Base-by-base conservation (phyloP, 2,888 invertebrate species). In the Syritta pipiens region DNA sequence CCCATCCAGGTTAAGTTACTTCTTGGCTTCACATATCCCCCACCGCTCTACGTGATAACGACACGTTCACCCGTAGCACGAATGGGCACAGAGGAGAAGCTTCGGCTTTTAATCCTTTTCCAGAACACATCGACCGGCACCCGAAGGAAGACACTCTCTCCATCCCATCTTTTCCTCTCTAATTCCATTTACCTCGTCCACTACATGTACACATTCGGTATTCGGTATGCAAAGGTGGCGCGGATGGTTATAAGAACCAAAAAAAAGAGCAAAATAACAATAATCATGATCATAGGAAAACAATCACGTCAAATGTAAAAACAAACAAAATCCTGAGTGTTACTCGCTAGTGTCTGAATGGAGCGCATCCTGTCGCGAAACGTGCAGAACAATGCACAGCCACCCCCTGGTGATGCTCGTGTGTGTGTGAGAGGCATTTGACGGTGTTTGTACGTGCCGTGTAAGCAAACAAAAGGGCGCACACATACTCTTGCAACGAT, bases 231-330 rank as follows among this genome's bases (percentile, higher is more conserved):
- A 3, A 10, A 9, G 9, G 32, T 9, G 32, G 32, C 9, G 32
- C 1, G 5, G 4, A 17, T 37, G n/a, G n/a, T n/a, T n/a, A n/a
- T n/a, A n/a, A n/a, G n/a, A n/a, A n/a, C n/a, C 14, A 55, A 32
- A 57, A 22, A 63, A 71, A 65, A 22, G 37, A 51, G 37, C 40
- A 71, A 44, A 65, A 71, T 65, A 69, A 69, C 69, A 62, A 57
- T 76, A 69, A 76, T 76, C 71, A 51, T 46, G 63, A 63, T 63
- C 51, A 35, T 63, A 37, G 57, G 12, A 63, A 76, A 76, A 76
- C 76, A 76, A 63, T 76, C 76, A 71, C 69, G 26, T 40, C 63
- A 24, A 63, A 63, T 42, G 24, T 37, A 22, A 72, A 53, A 57
- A 57, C 22, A 35, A 44, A 67, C 20, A 40, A 28, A 46, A 40